phyloP scores from a whole-genome alignment of 2,797 vertebrate genomes.

The Crossoptilon crossoptilon region DNA sequence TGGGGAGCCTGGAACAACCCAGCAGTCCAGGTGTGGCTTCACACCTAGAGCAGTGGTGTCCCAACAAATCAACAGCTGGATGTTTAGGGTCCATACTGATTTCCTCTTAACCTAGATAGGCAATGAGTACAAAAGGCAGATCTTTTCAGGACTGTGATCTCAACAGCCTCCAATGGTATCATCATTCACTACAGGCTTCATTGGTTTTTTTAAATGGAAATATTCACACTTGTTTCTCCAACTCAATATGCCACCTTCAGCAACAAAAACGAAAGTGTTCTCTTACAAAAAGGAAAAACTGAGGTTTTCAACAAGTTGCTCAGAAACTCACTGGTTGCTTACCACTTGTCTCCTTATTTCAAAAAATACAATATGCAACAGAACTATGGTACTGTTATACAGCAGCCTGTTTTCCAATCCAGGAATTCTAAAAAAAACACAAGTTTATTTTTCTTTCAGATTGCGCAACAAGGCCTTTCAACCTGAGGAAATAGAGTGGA shows the following conservation, averaged over 20 bases:
- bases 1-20: not conserved
- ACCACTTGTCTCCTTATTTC: not conserved
- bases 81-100: not conserved
- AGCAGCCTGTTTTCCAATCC: not conserved
- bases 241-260: not conserved
- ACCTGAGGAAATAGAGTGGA: not conserved
- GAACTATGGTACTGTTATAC: rapidly evolving
- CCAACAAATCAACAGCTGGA: not conserved
- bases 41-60: not conserved
- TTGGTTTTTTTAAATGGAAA: not conserved
- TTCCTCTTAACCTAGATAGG: not conserved
- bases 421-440: not conserved
- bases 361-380: not conserved
- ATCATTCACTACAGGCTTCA: not conserved
- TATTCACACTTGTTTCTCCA: not conserved
- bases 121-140: not conserved
- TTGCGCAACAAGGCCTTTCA: not conserved
- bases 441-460: not conserved
- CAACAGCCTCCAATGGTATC: not conserved
- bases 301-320: not conserved
- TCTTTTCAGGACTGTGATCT: not conserved
- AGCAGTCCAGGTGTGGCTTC: not conserved
- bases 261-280: not conserved
- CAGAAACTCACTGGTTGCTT: not conserved
- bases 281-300: not conserved